Percentiles rank a stretch among this genome's conserved stretches.
Evolutionary conservation across 2,797 vertebrate genomes (phyloP).

Genomic region (Mareca strepera): DNA sequence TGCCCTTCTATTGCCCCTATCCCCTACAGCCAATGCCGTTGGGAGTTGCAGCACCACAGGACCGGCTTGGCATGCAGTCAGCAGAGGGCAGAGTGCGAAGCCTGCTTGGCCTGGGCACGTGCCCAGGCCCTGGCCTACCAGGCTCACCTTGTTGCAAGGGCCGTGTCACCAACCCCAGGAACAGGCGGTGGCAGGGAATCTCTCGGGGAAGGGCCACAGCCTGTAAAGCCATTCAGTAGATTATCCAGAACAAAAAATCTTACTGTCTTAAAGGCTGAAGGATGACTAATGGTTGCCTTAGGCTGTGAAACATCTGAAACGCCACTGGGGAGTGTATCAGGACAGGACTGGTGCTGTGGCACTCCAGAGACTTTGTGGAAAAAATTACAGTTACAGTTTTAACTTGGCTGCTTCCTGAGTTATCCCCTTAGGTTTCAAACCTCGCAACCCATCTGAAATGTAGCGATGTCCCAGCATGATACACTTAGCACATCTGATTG

Average conservation of each 20-base stretch:
- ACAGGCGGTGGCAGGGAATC: neutral
- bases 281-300: neutral
- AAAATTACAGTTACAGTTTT: neutral
- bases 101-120: too few relatives aligned
- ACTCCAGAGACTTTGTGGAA: neutral
- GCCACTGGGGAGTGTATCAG: neutral
- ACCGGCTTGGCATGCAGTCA: fast-evolving
- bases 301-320: neutral
- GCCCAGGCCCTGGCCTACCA: fast-evolving
- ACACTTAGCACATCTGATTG: constrained; percentile 59
- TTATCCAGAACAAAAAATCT: neutral
- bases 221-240: neutral
- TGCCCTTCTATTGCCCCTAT: fast-evolving
- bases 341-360: neutral
- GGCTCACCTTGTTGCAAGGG: fast-evolving
- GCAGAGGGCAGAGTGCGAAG: neutral
- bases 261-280: neutral
- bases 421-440: neutral
- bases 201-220: neutral
- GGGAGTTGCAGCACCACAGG: fast-evolving
- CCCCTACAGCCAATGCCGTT: neutral
- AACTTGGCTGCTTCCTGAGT: neutral
- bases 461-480: constrained; percentile 9
- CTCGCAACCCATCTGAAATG: constrained; percentile 12
- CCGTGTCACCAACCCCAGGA: fast-evolving